These are phyloP conservation scores for Drosophila mojavensis DNA, from an alignment of 1,140 invertebrate genomes.

Conservation along the genomic window DNA sequence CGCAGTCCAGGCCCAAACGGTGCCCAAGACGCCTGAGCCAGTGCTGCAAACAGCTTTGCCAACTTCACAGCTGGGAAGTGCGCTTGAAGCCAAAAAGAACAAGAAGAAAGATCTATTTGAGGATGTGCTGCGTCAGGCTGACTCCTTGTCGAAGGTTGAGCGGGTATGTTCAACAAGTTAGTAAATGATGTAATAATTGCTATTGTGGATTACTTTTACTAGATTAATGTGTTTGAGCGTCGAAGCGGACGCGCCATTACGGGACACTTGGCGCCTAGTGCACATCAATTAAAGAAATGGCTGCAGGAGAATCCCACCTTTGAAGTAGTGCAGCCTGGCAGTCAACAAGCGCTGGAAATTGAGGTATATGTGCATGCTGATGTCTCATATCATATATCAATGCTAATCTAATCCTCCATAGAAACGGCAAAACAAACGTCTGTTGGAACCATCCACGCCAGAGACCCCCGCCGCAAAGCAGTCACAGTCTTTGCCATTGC, in stretches of 20 bases:
- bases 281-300: slow-evolving; percentile 91
- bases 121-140: slow-evolving; percentile 68
- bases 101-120: slow-evolving; percentile 76
- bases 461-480: slow-evolving; percentile 7
- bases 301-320: slow-evolving; percentile 93
- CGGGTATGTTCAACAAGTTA: slow-evolving; percentile 84
- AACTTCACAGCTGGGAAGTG: slow-evolving; percentile 8
- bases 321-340: slow-evolving; percentile 90
- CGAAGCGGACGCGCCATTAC: slow-evolving; percentile 90
- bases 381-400: not conserved
- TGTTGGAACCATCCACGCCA: slow-evolving; percentile 7
- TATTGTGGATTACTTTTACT: slow-evolving; percentile 36
- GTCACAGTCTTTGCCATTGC: not conserved
- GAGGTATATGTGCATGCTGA: slow-evolving; percentile 64
- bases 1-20: slow-evolving; percentile 84
- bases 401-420: slow-evolving; percentile 9
- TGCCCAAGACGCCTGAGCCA: slow-evolving; percentile 41
- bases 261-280: slow-evolving; percentile 91
- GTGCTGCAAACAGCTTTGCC: slow-evolving; percentile 5
- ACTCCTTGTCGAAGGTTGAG: slow-evolving; percentile 82
- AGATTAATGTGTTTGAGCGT: slow-evolving; percentile 92
- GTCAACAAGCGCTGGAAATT: slow-evolving; percentile 84
- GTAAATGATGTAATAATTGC: not conserved
- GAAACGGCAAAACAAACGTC: slow-evolving; percentile 49
- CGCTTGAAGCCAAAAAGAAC: slow-evolving; percentile 67